phyloP scores from a whole-genome alignment of 2,888 invertebrate genomes.

The Phorcus lineatus region DNA sequence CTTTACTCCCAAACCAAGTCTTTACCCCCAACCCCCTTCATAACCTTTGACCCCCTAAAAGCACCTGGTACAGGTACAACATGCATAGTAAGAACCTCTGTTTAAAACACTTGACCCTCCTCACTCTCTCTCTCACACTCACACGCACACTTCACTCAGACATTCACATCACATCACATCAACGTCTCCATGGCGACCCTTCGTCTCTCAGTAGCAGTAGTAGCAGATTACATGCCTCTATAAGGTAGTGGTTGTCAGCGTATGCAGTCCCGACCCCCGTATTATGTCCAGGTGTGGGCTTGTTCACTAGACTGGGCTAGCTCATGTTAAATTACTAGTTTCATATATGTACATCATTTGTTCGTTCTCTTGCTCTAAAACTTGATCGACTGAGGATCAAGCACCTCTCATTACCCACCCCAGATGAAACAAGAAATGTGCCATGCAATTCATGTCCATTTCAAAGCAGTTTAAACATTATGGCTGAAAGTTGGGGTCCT shows the following conservation, averaged over 20 bases:
- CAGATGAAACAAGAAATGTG: too few relatives aligned
- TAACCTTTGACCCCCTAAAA: not conserved
- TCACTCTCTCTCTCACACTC: too few relatives aligned
- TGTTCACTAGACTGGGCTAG: not conserved
- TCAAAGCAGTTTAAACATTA: too few relatives aligned
- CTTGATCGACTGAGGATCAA: too few relatives aligned
- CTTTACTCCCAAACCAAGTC: too few relatives aligned
- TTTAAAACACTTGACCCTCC: too few relatives aligned
- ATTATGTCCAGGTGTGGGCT: not conserved
- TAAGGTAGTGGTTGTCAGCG: constrained; percentile 22
- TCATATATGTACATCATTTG: not conserved
- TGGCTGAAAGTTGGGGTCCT: too few relatives aligned
- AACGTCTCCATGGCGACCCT: too few relatives aligned
- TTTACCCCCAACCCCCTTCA: not conserved
- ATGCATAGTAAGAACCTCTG: constrained; percentile 2
- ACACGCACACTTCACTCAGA: too few relatives aligned
- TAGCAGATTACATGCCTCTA: not conserved
- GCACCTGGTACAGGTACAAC: not conserved
- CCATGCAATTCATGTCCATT: too few relatives aligned
- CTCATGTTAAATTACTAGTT: constrained; percentile 20
- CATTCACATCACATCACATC: too few relatives aligned
- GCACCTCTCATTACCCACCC: too few relatives aligned
- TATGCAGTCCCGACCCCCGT: not conserved
- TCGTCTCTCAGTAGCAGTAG: not conserved
- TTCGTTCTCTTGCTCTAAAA: constrained; percentile 1